Evolutionary conservation across 2,888 invertebrate genomes (phyloP), one percentile per base, ranked within the genome.

Genomic region (Heliconius ethilla): DNA sequence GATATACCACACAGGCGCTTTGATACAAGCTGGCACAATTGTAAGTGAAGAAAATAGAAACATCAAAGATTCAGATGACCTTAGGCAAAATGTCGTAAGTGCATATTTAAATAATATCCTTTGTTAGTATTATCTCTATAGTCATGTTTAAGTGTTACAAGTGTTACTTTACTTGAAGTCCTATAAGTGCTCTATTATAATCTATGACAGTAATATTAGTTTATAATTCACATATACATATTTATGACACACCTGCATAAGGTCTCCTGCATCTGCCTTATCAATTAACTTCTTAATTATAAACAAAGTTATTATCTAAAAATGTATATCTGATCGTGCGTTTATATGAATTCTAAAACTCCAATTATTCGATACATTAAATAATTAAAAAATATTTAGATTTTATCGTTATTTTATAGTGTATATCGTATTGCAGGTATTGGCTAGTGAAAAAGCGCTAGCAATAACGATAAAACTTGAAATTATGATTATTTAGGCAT

Each of bases 301-400:
- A 79, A 79, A 76, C 51, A 69, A 79, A 75, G 37, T 75, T 75
- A 70, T 75, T 72, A 75, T 70, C 67, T 69, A 75, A 70, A 74
- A 45, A 76, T 67, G 62, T 74, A 76, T 70, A 66, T 66, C 70
- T 29, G 78, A 77, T 80, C 72, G 73, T 51, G 77, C 79, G 79
- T 75, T 82, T 82, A 81, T 79, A 81, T 82, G 82, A 82, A 82
- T 81, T 82, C 81, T 75, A 81, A 82, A 82, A 82, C 82, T 79
- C 80, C 63, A 59, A 66, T 7, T 33, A 59, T n/a, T 59, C 33
- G 29, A 55, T 55, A 11, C 7, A 33, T 11, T 72, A n/a, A n/a
- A 59, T 25, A 29, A n/a, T 59, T 72, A 6, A 72, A 25, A 59
- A 33, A n/a, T 37, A 72, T 72, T 59, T 25, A n/a, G 18, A 59